These are phyloP conservation scores for Emmelina monodactyla DNA, from an alignment of 2,888 invertebrate species.

Conservation along the genomic window DNA sequence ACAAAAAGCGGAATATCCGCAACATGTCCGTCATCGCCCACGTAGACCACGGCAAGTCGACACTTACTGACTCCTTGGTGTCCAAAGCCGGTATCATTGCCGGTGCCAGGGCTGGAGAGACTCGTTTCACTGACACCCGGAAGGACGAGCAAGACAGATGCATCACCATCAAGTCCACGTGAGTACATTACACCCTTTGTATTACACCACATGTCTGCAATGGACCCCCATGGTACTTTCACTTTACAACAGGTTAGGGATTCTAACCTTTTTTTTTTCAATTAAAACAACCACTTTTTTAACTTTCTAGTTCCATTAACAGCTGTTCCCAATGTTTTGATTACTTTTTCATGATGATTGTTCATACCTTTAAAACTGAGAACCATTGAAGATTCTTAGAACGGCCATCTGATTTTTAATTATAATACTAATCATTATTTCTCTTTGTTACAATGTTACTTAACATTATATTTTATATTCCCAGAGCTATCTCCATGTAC, in stretches of 20 bases:
- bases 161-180: slow-evolving; percentile 99
- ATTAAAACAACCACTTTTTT: too few relatives aligned
- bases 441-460: not conserved
- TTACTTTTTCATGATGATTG: slow-evolving; percentile 50
- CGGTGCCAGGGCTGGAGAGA: slow-evolving; percentile 97
- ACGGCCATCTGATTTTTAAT: slow-evolving; percentile 62
- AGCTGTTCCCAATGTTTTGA: too few relatives aligned
- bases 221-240: slow-evolving; percentile 32
- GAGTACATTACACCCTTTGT: slow-evolving; percentile 66
- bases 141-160: slow-evolving; percentile 99
- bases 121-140: slow-evolving; percentile 98
- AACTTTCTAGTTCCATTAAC: too few relatives aligned
- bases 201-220: too few relatives aligned
- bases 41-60: slow-evolving; percentile 99
- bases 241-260: too few relatives aligned
- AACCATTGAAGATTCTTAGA: slow-evolving; percentile 56
- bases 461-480: slow-evolving; percentile 6
- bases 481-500: slow-evolving; percentile 98
- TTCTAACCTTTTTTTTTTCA: too few relatives aligned
- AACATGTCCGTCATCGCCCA: slow-evolving; percentile 99
- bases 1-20: slow-evolving; percentile 99
- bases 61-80: slow-evolving; percentile 98
- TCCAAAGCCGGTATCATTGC: slow-evolving; percentile 99
- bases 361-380: slow-evolving; percentile 58
- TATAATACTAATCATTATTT: not conserved